Conservation (phyloP, 2,797 vertebrate genomes). For the Parauchenoglanis ngamensis region DNA sequence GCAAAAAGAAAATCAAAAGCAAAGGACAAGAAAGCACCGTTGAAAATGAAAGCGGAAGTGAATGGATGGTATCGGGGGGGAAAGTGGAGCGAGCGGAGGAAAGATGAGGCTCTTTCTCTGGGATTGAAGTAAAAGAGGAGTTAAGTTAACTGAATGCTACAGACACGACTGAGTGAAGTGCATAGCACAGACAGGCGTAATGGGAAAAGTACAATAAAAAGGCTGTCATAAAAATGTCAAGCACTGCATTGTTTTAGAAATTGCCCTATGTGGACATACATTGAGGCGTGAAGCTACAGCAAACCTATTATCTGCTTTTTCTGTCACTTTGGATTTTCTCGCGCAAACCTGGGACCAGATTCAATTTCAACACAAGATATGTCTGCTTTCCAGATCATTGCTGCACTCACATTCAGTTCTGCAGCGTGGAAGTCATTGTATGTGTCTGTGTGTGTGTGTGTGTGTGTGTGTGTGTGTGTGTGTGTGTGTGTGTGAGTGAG, state of each 20-base stretch:
- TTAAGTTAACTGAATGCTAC: constrained; percentile 60
- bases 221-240: constrained; percentile 78
- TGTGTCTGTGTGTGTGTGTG: constrained; percentile 69
- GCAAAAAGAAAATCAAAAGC: constrained; percentile 48
- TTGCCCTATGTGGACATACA: constrained; percentile 78
- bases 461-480: constrained; percentile 39
- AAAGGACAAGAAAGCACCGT: constrained; percentile 57
- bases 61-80: constrained; percentile 50
- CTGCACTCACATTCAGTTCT: constrained; percentile 59
- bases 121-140: constrained; percentile 51
- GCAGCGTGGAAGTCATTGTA: constrained; percentile 52
- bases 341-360: constrained; percentile 78
- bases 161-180: constrained; percentile 57
- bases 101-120: constrained; percentile 47
- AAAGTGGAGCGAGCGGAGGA: constrained; percentile 39
- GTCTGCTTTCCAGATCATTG: constrained; percentile 65
- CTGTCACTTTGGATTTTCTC: constrained; percentile 80
- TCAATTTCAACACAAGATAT: constrained; percentile 78
- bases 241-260: constrained; percentile 75
- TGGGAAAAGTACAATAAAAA: constrained; percentile 68
- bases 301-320: constrained; percentile 82
- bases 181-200: constrained; percentile 68
- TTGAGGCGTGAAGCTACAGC: constrained; percentile 79
- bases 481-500: constrained; percentile 36
- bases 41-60: constrained; percentile 56